A percentile compares a stretch with the other conserved stretches of the same genome.
Conservation (phyloP, 2,888 invertebrate genomes). For the Euproctis similis region DNA sequence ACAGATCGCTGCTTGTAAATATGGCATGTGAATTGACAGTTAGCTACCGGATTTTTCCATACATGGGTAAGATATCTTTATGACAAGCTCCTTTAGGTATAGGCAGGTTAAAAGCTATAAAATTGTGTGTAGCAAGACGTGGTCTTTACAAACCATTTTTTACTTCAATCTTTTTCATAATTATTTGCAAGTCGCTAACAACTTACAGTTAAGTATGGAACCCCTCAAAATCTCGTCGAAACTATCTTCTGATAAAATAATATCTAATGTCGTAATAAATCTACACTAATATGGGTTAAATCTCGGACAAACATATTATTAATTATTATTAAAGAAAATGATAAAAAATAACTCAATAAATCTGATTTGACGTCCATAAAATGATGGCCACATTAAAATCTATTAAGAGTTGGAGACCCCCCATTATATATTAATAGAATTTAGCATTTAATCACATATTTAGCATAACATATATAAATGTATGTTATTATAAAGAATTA, state of each 20-base stretch:
- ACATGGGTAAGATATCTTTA: no score
- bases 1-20: slow-evolving; percentile 33
- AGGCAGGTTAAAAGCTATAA: no score
- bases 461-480: slow-evolving; percentile 36
- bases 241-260: no score
- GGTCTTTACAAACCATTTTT: no score
- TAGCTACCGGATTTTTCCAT: slow-evolving; percentile 40
- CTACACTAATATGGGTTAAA: not conserved
- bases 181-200: no score
- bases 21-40: slow-evolving; percentile 36
- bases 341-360: not conserved
- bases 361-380: slow-evolving; percentile 4
- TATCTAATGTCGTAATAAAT: no score
- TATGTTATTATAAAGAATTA: slow-evolving; percentile 33
- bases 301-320: slow-evolving; percentile 8
- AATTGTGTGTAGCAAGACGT: no score
- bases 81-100: no score
- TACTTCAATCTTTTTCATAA: no score
- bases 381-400: slow-evolving; percentile 19
- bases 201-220: no score
- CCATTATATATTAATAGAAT: slow-evolving; percentile 28
- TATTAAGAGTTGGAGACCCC: slow-evolving; percentile 32
- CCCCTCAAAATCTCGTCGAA: no score
- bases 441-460: slow-evolving; percentile 38
- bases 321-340: slow-evolving; percentile 18